Base-by-base conservation (phyloP, 2,113 vertebrate species). In the Dicaeum eximium region DNA sequence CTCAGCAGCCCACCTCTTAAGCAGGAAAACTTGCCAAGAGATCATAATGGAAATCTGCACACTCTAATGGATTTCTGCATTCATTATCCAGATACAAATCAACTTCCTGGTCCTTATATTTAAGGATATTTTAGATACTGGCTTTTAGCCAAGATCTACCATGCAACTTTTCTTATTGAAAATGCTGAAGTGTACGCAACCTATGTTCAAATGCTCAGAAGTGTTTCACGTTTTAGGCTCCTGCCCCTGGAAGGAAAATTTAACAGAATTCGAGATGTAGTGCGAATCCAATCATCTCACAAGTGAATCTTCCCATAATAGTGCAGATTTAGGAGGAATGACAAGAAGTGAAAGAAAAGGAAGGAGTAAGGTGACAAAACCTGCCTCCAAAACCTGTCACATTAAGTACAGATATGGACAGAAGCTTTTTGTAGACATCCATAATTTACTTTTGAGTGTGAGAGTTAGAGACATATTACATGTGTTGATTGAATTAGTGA, bases 1-100 rank as follows among this genome's bases (percentile, higher is more conserved):
- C 51, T 96, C 93, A 96, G 88, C 94, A 96, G 93, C 88, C 75
- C 85, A 93, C 92, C 94, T 97, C 72, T 95, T 96, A 95, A 92
- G 90, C 64, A 94, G 86, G 72, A 96, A 96, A 96, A 96, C 92
- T 60, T 96, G 92, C 93, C 92, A 96, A 83, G 82, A 96, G 92
- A 96, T 97, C 95, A 88, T 97, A 97, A 97, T 97, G 95, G 96
- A 97, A 95, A 96, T 96, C 94, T 96, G 85, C 67, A 80, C 94
- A 90, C 90, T 86, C 90, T 96, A 96, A 97, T 97, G 95, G 94
- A 88, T 94, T 96, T 95, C 92, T 92, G 93, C 94, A 96, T 96
- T 96, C 82, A 92, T 97, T 95, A 95, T 93, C 92, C 82, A 95
- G 95, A 97, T 96, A 96, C 92, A 94, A 97, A 97, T 96, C 93